phyloP scores from a whole-genome alignment of 2,113 vertebrate species.

The Panthera leo region DNA sequence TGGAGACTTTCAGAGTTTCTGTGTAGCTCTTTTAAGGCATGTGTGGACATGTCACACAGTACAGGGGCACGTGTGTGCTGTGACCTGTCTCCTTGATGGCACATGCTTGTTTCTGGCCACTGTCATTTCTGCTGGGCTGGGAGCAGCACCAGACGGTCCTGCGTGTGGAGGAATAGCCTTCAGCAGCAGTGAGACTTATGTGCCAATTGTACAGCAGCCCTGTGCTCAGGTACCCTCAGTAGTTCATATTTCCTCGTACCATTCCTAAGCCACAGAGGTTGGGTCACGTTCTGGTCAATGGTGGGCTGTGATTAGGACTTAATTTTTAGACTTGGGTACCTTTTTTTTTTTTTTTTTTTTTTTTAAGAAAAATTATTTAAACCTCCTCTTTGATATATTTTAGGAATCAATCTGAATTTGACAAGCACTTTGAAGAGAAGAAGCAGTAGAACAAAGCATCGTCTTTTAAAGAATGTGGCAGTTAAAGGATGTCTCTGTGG shows the following conservation, averaged over 20 bases:
- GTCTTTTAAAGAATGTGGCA: background rate
- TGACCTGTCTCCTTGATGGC: background rate
- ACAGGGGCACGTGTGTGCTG: rapidly evolving
- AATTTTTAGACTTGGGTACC: background rate
- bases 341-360: background rate
- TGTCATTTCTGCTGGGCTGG: background rate
- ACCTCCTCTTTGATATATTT: background rate
- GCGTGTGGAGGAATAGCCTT: background rate
- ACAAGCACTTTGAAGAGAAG: background rate
- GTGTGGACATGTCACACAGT: background rate
- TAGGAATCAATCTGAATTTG: background rate
- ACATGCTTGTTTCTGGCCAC: background rate
- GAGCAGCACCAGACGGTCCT: background rate
- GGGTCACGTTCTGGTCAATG: background rate
- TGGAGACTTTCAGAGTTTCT: background rate
- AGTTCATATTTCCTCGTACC: background rate
- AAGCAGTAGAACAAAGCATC: background rate
- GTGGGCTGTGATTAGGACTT: background rate
- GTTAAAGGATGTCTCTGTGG: background rate
- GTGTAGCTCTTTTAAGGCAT: background rate
- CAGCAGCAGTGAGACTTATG: background rate
- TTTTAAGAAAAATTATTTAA: background rate
- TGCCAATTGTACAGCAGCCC: background rate
- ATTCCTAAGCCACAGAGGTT: background rate
- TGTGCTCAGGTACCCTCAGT: background rate